Evolutionary conservation across 2,113 vertebrate species (phyloP).

Genomic region (Burhinus oedicnemus): DNA sequence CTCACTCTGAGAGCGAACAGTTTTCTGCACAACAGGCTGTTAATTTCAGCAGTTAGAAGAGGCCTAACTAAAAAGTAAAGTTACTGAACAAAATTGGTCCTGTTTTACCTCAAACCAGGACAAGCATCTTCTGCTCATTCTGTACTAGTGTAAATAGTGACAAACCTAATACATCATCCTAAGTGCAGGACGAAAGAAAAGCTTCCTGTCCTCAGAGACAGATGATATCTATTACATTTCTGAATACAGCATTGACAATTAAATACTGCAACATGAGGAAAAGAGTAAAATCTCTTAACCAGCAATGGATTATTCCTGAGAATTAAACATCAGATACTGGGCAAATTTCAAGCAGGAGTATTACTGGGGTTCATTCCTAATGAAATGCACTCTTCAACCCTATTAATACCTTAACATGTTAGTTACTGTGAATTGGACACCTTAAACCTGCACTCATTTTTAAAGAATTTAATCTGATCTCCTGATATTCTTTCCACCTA

Average conservation of each 20-base stretch:
- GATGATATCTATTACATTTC: not conserved
- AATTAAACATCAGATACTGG: not conserved
- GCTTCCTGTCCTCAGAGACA: not conserved
- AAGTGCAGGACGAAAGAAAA: not conserved
- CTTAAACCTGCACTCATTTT: not conserved
- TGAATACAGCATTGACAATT: not conserved
- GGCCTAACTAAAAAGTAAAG: no score
- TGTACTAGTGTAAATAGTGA: not conserved
- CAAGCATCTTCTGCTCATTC: not conserved
- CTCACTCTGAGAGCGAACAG: no score
- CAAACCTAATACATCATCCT: not conserved
- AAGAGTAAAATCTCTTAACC: not conserved
- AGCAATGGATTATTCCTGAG: not conserved
- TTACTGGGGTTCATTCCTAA: not conserved
- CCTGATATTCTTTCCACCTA: not conserved
- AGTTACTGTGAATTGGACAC: not conserved
- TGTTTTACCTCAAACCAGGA: no score
- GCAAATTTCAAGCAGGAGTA: not conserved
- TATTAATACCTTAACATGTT: not conserved
- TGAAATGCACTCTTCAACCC: not conserved
- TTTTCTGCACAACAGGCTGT: no score
- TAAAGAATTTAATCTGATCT: not conserved
- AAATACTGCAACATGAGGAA: not conserved
- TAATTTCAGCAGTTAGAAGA: no score
- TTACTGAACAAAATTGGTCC: no score